Evolutionary conservation across 1,140 invertebrate species (phyloP), one percentile per base, ranked within the genome.

Genomic region (Macrostomum lignano): DNA sequence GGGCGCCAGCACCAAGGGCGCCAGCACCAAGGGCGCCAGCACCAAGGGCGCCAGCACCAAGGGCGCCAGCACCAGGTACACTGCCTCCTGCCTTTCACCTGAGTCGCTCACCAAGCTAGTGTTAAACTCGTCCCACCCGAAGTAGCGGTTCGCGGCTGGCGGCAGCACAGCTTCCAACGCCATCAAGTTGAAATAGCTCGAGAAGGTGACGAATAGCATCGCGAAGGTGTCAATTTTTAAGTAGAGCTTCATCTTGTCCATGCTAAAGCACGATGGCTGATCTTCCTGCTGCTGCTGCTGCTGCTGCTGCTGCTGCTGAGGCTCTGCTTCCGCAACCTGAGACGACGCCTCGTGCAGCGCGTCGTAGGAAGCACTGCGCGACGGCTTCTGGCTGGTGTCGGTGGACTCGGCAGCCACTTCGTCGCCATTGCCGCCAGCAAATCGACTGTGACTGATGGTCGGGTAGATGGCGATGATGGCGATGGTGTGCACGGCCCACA

Each of bases 401-500:
- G 15, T 17, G 4, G 26, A 5, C 19, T 15, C 7, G 3, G 19
- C 14, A 5, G 26, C 14, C 26, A 28, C 9, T 28, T 17, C 19
- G 9, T 28, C 26, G 4, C 14, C 3, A 7, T 28, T 28, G 19
- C 3, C 5, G 19, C 15, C 7, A 5, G 15, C 19, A 7, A 3
- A 17, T 28, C 9, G 15, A 3, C 19, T 17, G 19, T 14, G 4
- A 15, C 19, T 28, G 14, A 28, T 14, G 15, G 14, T 33, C 17
- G 32, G 32, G 26, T 33, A 33, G 3, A 33, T 24, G 4, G 26
- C 10, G 6, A 33, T 11, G 4, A 21, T 19, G 13, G 26, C 9
- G 3, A 33, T 25, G 3, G 32, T 33, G 11, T 33, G 32, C 5
- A 33, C 17, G 6, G 7, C 22, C 32, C 32, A 33, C 19, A 33